Evolutionary conservation across 2,113 vertebrate species (phyloP).

Genomic region (Candoia aspera): DNA sequence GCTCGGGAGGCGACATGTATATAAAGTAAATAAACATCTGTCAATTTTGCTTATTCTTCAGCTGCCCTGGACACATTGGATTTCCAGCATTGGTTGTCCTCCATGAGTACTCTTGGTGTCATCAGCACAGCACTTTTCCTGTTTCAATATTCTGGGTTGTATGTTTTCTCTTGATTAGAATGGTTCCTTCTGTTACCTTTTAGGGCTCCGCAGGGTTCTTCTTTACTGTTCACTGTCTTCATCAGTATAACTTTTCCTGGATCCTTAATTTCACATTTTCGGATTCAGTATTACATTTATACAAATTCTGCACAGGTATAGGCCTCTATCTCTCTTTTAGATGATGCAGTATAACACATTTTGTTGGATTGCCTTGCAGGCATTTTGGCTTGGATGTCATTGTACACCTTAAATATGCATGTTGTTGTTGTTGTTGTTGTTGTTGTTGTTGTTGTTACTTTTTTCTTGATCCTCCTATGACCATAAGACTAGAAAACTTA

Average conservation of each 20-base stretch:
- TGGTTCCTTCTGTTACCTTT: background rate
- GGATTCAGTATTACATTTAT: background rate
- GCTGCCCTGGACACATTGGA: too few species aligned
- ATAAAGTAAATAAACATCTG: too few species aligned
- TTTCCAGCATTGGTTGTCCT: too few species aligned
- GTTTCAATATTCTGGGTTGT: background rate
- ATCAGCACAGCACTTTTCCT: too few species aligned
- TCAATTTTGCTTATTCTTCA: too few species aligned
- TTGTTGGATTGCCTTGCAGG: background rate
- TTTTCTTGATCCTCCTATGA: background rate
- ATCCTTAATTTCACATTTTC: background rate
- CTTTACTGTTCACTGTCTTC: background rate
- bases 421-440: background rate
- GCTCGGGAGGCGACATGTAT: too few species aligned
- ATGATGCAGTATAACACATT: background rate
- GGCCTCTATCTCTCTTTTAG: background rate
- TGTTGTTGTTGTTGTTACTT: background rate
- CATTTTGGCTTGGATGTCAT: background rate
- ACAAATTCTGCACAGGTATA: background rate
- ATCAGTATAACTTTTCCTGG: background rate
- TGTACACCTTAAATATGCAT: background rate
- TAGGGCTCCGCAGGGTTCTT: background rate
- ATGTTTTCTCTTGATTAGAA: background rate
- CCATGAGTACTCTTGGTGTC: too few species aligned
- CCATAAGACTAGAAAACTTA: background rate